Evolutionary conservation across 2,888 invertebrate genomes (phyloP), one percentile per base, ranked within the genome.

Genomic region (Patella caerulea): DNA sequence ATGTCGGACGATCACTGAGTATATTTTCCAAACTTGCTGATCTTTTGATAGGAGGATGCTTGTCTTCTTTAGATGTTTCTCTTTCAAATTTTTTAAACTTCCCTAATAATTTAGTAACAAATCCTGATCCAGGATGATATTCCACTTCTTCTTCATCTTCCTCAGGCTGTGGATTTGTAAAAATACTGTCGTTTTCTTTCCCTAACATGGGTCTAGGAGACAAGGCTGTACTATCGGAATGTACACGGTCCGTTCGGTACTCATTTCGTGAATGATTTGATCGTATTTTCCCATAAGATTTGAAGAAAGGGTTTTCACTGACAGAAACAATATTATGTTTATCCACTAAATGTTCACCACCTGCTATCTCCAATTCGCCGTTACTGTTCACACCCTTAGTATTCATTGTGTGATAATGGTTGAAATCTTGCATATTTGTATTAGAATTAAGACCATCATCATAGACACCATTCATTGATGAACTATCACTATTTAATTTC

Each of bases 121-220:
- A 90, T 9, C 90, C 90, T 17, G 89, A 88, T 53, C 88, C 87
- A 65, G 90, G 89, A 29, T 82, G 84, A 74, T 89, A 87, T 73
- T 88, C 89, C n/a, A 86, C 84, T 14, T 80, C 78, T 55, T 80
- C 82, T 55, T 86, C 85, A 24, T 75, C 77, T n/a, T 81, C 83
- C 54, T n/a, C 15, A 2, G 17, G 24, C 19, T 24, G 19, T 12
- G 65, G 24, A 75, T 69, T 59, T 15, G 34, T 29, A 71, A 34
- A 70, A 69, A 69, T 59, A 29, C 76, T n/a, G 56, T 74, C 54
- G 55, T 71, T 74, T n/a, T 29, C 11, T 29, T 24, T 34, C 9
- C 45, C 45, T 9, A 9, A 45, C 45, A 45, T 45, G 45, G 45
- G 45, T 53, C n/a, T 72, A 11, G 52, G 72, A 11, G 65, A 65